Conservation (phyloP, 2,113 vertebrate genomes). For the Dromiciops gliroides region DNA sequence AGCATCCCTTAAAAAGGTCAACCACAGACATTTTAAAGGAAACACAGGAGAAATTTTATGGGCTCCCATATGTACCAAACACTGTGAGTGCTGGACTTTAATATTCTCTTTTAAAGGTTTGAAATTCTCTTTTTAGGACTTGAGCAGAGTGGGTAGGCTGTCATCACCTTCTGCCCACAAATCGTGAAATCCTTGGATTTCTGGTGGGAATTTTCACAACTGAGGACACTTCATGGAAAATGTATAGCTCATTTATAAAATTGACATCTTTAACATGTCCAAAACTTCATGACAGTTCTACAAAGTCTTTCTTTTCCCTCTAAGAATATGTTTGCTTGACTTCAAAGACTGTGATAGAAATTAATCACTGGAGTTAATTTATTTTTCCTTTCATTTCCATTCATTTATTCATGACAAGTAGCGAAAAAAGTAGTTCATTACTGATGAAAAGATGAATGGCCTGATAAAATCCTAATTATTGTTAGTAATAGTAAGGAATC, state of each 20-base stretch:
- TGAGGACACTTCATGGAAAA: neutral
- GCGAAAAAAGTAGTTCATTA: neutral
- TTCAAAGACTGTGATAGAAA: neutral
- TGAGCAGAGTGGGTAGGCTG: neutral
- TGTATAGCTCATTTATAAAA: neutral
- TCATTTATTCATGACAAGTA: neutral
- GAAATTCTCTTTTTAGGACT: neutral
- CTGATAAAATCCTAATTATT: neutral
- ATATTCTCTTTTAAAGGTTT: neutral
- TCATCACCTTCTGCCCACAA: neutral
- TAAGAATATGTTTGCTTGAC: neutral
- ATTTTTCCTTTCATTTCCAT: constrained; percentile 7
- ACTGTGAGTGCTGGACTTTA: constrained; percentile 87
- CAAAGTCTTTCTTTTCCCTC: neutral
- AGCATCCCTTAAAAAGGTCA: constrained; percentile 88
- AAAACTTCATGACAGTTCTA: neutral
- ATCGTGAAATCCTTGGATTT: neutral
- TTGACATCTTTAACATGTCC: neutral
- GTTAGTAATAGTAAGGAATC: neutral
- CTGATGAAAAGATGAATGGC: neutral
- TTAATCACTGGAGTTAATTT: neutral
- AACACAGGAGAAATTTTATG: constrained; percentile 93
- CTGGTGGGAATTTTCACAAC: neutral
- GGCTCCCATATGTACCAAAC: constrained; percentile 91
- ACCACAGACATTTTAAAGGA: constrained; percentile 95